Evolutionary conservation across 2,797 vertebrate genomes (phyloP).

Genomic region (Propithecus deckenii): DNA sequence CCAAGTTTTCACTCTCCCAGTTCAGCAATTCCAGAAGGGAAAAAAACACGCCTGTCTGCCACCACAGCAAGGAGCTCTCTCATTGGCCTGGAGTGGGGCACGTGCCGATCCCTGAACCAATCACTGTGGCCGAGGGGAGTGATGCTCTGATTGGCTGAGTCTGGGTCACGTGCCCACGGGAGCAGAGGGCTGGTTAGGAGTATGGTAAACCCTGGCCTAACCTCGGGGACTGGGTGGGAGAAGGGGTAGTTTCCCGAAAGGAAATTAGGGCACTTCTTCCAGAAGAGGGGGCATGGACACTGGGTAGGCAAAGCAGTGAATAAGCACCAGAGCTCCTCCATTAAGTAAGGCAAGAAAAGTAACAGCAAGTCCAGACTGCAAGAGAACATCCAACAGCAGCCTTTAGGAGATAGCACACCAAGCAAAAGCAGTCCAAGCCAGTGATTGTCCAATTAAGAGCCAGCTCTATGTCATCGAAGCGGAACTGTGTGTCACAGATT

Average conservation of each 20-base stretch:
- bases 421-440: not conserved
- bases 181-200: not conserved
- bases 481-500: not conserved
- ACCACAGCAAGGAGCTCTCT: not conserved
- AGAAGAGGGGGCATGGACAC: not conserved
- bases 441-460: not conserved
- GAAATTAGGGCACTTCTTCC: not conserved
- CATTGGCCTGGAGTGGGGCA: not conserved
- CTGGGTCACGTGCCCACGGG: not conserved
- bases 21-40: not conserved
- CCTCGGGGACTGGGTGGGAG: not conserved
- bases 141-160: not conserved
- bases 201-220: not conserved
- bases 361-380: not conserved
- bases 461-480: not conserved
- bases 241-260: not conserved
- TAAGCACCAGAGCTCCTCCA: not conserved
- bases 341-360: not conserved
- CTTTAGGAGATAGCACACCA: not conserved
- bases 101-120: not conserved
- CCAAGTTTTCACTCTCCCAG: not conserved
- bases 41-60: accelerated
- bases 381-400: no score
- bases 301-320: not conserved
- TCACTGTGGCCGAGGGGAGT: not conserved